Base-by-base conservation (phyloP, 2,888 invertebrate species). In the Lochmaea crataegi region DNA sequence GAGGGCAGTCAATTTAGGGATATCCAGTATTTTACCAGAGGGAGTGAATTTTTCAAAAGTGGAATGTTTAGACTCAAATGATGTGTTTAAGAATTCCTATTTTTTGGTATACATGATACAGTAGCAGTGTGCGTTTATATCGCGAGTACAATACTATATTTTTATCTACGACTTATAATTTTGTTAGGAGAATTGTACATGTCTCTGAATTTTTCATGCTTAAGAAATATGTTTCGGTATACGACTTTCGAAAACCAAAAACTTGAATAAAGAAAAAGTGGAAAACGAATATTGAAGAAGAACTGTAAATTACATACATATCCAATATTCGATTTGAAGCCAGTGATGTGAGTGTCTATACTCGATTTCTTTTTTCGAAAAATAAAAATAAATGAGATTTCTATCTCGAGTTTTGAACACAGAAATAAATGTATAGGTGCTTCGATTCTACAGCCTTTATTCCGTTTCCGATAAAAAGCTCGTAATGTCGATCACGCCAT, bases 371-470 rank as follows among this genome's bases (percentile, higher is more conserved):
- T 66, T 41, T 60, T 61, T 65, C 11, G 18, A 65, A 73, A 68
- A 75, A 75, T 75, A 73, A 75, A 75, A 75, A 75, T 75, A 73
- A 75, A 75, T 75, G 73, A 75, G 75, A 75, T 71, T 75, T 68
- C 66, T 60, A 57, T 67, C 67, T 66, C 58, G 42, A 65, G 60
- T 48, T 66, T 58, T 63, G 57, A 69, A 66, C 32, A 51, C 65
- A 56, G 71, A 63, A 68, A 66, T 71, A 41, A 51, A 38, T 60
- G 64, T 69, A 45, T 71, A 71, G 71, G 64, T 64, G 60, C 63
- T 71, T 67, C 53, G 18, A 56, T 18, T 56, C 16, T 11, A 16
- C 22, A 22, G 18, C 18, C 56, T 48, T 63, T 60, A 57, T 72
- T 61, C 53, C 68, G 26, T 64, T 68, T 64, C 11, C 65, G 38